Evolutionary conservation across 2,888 invertebrate genomes (phyloP).

Genomic region (Tetanocera ferruginea): DNA sequence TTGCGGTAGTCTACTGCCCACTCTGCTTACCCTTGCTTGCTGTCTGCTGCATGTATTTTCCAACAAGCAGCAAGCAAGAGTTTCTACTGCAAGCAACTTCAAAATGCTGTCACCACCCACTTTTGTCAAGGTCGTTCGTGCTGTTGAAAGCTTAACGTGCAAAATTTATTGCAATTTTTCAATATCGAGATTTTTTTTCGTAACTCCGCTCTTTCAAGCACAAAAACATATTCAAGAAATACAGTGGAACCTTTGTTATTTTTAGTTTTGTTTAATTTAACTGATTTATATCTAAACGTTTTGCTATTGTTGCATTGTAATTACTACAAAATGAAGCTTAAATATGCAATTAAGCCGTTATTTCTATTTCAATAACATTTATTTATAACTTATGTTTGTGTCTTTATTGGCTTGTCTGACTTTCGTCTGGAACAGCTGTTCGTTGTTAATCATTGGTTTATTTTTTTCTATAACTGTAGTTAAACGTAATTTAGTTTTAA

Average conservation of each 20-base stretch:
- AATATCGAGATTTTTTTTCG: not conserved
- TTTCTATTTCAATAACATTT: too few species aligned
- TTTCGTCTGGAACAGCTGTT: too few species aligned
- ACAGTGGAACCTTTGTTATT: not conserved
- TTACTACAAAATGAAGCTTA: not conserved
- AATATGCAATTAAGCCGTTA: too few species aligned
- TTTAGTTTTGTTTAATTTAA: not conserved
- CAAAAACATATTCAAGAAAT: not conserved
- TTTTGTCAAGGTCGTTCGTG: constrained; percentile 23
- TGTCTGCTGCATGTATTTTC: not conserved
- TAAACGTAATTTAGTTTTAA: too few species aligned
- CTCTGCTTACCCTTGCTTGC: not conserved
- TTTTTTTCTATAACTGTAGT: too few species aligned
- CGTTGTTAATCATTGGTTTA: too few species aligned
- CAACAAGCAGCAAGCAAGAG: not conserved
- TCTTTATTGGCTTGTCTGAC: too few species aligned
- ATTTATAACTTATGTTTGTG: too few species aligned
- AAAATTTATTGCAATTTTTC: not conserved
- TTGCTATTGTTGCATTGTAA: not conserved
- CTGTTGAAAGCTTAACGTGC: not conserved
- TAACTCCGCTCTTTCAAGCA: not conserved
- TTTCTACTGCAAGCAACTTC: not conserved
- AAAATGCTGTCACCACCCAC: constrained; percentile 12
- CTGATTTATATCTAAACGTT: not conserved
- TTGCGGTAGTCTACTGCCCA: not conserved